A percentile compares a stretch with the other conserved stretches of the same genome.
phyloP scores from a whole-genome alignment of 2,888 invertebrate species.

The Eurytoma californica region DNA sequence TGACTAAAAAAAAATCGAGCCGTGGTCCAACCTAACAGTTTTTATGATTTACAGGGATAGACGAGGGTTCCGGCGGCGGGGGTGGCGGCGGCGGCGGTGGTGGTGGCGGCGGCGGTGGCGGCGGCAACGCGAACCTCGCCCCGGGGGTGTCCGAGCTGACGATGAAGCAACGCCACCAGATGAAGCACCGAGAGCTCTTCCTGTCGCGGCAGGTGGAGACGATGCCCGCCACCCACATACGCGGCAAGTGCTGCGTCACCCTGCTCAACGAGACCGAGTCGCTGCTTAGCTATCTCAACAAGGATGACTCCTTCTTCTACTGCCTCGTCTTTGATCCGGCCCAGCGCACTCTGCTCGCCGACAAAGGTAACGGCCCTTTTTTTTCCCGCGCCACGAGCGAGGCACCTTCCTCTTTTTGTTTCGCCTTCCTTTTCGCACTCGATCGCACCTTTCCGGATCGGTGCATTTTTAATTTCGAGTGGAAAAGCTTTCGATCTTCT shows the following conservation, averaged over 20 bases:
- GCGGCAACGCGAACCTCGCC: slow-evolving; percentile 20
- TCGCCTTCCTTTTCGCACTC: not conserved
- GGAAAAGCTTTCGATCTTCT: not conserved
- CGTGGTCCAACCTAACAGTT: not conserved
- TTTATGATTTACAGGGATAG: slow-evolving; percentile 61
- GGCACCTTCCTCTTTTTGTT: not conserved
- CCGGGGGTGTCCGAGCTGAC: slow-evolving; percentile 78
- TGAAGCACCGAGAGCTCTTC: slow-evolving; percentile 98
- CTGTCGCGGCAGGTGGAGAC: slow-evolving; percentile 98
- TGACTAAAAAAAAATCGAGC: not conserved
- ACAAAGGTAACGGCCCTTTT: slow-evolving; percentile 83
- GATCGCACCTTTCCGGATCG: not conserved
- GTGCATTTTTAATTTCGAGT: not conserved
- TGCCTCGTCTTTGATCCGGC: slow-evolving; percentile 99
- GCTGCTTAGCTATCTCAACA: slow-evolving; percentile 95
- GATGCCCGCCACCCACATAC: slow-evolving; percentile 97
- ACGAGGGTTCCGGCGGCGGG: slow-evolving; percentile 67
- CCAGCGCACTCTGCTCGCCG: slow-evolving; percentile 98
- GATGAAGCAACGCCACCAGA: slow-evolving; percentile 94
- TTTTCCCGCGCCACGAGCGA: too few species aligned
- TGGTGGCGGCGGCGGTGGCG: slow-evolving; percentile 13
- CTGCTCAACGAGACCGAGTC: slow-evolving; percentile 99
- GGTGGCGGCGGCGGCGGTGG: slow-evolving; percentile 65
- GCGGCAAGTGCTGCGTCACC: slow-evolving; percentile 99
- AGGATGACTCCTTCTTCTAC: slow-evolving; percentile 99